Evolutionary conservation across 37 sponge, comb jelly and placozoan genomes (phyloP).

Genomic region (Mnemiopsis leidyi): DNA sequence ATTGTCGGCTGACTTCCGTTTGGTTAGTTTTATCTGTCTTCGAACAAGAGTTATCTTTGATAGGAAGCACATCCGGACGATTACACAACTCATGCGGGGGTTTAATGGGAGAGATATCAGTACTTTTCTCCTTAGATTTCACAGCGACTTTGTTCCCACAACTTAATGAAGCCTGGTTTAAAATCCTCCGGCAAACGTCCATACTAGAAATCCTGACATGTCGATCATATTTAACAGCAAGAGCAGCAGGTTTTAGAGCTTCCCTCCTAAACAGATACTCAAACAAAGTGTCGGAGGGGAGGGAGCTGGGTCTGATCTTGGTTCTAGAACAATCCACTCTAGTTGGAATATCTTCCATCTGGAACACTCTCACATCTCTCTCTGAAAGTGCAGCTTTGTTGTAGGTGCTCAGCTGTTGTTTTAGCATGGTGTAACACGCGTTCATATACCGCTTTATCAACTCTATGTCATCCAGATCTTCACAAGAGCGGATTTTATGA

Average conservation of each 20-base stretch:
- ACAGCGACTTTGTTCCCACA: too few relatives aligned
- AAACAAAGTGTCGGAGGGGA: background rate
- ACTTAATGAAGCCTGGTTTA: background rate
- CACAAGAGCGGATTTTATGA: background rate
- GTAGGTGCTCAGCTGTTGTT: background rate
- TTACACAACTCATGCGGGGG: too few relatives aligned
- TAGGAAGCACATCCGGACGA: background rate
- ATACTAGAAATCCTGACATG: background rate
- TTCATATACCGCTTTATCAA: background rate
- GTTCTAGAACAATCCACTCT: background rate
- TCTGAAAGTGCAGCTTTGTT: background rate
- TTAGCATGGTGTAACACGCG: background rate
- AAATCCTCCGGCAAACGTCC: background rate
- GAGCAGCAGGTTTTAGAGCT: background rate
- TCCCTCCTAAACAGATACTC: constrained; percentile 3
- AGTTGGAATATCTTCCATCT: background rate
- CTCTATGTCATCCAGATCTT: background rate
- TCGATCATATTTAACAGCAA: background rate
- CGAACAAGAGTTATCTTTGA: background rate
- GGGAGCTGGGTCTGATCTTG: background rate
- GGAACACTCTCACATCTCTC: background rate
- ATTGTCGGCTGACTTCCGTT: background rate
- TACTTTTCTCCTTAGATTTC: background rate
- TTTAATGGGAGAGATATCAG: background rate
- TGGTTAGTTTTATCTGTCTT: too few relatives aligned